Percentiles rank a stretch among this genome's conserved stretches.
phyloP scores from a whole-genome alignment of 2,797 vertebrate genomes.

The Periparus ater region DNA sequence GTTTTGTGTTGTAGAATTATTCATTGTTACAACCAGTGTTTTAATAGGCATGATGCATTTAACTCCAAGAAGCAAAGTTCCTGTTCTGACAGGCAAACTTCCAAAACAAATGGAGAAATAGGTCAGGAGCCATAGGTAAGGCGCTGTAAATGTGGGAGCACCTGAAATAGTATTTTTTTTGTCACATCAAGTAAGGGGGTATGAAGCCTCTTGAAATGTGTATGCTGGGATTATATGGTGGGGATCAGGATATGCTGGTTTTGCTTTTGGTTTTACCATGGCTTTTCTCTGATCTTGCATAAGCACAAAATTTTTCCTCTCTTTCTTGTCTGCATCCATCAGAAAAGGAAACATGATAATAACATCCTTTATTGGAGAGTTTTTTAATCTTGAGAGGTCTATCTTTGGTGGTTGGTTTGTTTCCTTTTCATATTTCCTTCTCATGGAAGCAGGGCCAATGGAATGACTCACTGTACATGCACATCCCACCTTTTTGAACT shows the following conservation, averaged over 20 bases:
- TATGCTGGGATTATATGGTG: not conserved
- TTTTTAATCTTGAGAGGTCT: not conserved
- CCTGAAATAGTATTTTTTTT: not conserved
- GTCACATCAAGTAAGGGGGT: rapidly evolving
- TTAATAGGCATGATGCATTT: not conserved
- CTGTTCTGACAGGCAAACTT: not conserved
- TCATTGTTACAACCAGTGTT: not conserved
- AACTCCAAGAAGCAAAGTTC: not conserved
- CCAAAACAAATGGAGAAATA: not conserved
- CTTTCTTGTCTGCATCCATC: not conserved
- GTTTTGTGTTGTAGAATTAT: not conserved
- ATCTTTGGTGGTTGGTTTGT: not conserved
- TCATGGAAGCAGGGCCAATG: not conserved
- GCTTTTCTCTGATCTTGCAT: not conserved
- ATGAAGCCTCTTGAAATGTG: not conserved
- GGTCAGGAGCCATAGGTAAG: not conserved
- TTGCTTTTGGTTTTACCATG: not conserved
- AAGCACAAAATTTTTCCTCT: not conserved
- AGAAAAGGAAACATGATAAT: not conserved
- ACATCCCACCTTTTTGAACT: not conserved
- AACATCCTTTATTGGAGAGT: not conserved
- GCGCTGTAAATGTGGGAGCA: not conserved
- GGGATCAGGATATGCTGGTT: not conserved
- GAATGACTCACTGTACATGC: not conserved
- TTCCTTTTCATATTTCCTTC: not conserved